Evolutionary conservation across 2,797 vertebrate genomes (phyloP).

Genomic region (Philypnodon macrostomus): DNA sequence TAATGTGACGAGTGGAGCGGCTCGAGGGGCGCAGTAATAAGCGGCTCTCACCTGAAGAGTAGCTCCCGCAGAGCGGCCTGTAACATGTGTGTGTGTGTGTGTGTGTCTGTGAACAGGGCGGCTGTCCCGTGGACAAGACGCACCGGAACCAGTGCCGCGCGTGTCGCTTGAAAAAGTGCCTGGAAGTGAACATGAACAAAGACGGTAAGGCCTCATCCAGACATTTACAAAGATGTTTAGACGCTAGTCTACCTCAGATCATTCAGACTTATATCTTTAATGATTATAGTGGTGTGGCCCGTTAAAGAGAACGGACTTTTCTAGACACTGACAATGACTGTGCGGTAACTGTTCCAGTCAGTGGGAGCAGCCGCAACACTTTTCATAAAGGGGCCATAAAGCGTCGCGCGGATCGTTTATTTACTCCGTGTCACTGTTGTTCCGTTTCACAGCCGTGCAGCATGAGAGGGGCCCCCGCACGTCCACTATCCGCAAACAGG

Average conservation of each 20-base stretch:
- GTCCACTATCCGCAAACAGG: slow-evolving; percentile 97
- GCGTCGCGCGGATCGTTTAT: slow-evolving; percentile 7
- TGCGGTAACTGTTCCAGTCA: background rate
- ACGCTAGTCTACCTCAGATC: too few species aligned
- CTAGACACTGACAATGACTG: background rate
- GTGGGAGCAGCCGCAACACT: background rate
- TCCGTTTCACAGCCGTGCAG: slow-evolving; percentile 85
- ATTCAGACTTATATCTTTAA: too few species aligned
- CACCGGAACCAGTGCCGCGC: slow-evolving; percentile 98
- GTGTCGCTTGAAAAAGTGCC: slow-evolving; percentile 97
- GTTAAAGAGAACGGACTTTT: background rate
- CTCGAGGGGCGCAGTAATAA: slow-evolving; percentile 56
- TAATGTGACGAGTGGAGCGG: slow-evolving; percentile 70
- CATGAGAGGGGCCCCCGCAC: slow-evolving; percentile 95
- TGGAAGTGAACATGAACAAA: slow-evolving; percentile 99
- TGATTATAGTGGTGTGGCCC: background rate
- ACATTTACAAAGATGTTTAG: background rate
- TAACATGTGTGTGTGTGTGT: slow-evolving; percentile 31
- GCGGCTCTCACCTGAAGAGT: slow-evolving; percentile 73
- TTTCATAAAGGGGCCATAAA: slow-evolving; percentile 5
- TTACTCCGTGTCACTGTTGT: slow-evolving; percentile 23
- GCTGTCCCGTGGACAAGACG: slow-evolving; percentile 97
- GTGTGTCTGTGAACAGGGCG: slow-evolving; percentile 79
- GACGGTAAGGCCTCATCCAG: slow-evolving; percentile 81
- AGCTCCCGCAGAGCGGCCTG: slow-evolving; percentile 55